Base-by-base conservation (phyloP, 2,888 invertebrate species). In the Cheilosia scutellata region DNA sequence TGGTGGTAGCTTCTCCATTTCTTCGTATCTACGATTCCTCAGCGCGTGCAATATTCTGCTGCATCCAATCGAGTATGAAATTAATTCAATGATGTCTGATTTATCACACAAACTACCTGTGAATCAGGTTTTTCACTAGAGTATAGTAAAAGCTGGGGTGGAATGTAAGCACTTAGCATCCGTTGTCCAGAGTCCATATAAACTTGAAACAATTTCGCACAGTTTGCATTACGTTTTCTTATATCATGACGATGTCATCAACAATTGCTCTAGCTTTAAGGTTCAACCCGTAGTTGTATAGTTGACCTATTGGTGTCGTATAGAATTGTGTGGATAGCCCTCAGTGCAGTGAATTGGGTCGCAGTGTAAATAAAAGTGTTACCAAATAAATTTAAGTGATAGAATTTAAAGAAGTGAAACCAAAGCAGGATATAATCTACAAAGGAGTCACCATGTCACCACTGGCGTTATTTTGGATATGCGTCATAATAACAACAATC, bases 141-240 rank as follows among this genome's bases (percentile, higher is more conserved):
- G 65, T 37, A 71, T 37, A 47, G 55, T 42, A 65, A 55, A 65
- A 58, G 84, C 53, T 76, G 74, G 83, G 75, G 75, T 70, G 70
- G 71, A 55, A 62, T 62, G 25, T 71, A 55, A 47, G 60, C 80
- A 27, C 31, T 68, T 62, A 13, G 75, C 20, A 76, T 72, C 66
- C 66, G 66, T 55, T 42, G 75, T 7, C 65, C 55, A 78, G 82
- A 87, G 90, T 91, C 90, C 90, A 91, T 92, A 92, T 92, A 92
- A 91, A 91, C 90, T 90, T 89, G 90, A 91, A 90, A 88, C 90
- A 88, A 87, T 88, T 88, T 88, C 89, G 89, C 90, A 90, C 90
- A 91, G 89, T 88, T 90, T 90, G 91, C 92, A 92, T 92, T 92
- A 91, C 90, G 90, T 90, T 90, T 91, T 91, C 90, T 88, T 90